Evolutionary conservation across 2,888 invertebrate species (phyloP).

Genomic region (Macaria notata): DNA sequence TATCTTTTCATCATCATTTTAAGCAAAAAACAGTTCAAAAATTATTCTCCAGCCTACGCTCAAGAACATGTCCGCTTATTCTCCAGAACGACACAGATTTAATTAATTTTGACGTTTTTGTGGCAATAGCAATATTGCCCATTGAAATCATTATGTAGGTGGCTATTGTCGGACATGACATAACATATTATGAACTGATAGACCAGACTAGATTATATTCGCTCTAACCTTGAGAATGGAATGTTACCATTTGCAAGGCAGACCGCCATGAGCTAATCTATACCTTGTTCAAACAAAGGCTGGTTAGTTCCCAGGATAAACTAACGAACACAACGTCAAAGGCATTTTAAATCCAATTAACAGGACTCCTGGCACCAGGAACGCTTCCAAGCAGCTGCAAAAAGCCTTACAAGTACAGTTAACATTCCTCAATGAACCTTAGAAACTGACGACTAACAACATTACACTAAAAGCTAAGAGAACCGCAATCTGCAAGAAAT

Average conservation of each 20-base stretch:
- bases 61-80: no score
- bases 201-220: slow-evolving; percentile 57
- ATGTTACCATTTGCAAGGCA: slow-evolving; percentile 57
- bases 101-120: slow-evolving; percentile 15
- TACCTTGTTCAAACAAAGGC: slow-evolving; percentile 29
- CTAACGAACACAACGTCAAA: slow-evolving; percentile 29
- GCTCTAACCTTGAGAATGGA: slow-evolving; percentile 73
- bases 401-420: slow-evolving; percentile 40
- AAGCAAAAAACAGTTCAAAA: no score
- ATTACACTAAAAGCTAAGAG: slow-evolving; percentile 7
- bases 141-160: slow-evolving; percentile 11
- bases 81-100: not conserved
- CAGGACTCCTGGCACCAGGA: slow-evolving; percentile 37
- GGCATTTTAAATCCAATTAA: slow-evolving; percentile 48
- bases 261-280: slow-evolving; percentile 31
- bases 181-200: slow-evolving; percentile 57
- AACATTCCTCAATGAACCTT: slow-evolving; percentile 27
- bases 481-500: slow-evolving; percentile 21
- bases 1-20: no score
- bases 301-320: slow-evolving; percentile 21
- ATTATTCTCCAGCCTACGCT: no score
- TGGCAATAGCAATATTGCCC: slow-evolving; percentile 4
- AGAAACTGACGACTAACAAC: slow-evolving; percentile 13
- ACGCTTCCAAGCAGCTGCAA: slow-evolving; percentile 34
- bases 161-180: slow-evolving; percentile 46